These are phyloP conservation scores for Andinoacara biseriatus DNA, from an alignment of 2,113 vertebrate species.

Conservation along the genomic window DNA sequence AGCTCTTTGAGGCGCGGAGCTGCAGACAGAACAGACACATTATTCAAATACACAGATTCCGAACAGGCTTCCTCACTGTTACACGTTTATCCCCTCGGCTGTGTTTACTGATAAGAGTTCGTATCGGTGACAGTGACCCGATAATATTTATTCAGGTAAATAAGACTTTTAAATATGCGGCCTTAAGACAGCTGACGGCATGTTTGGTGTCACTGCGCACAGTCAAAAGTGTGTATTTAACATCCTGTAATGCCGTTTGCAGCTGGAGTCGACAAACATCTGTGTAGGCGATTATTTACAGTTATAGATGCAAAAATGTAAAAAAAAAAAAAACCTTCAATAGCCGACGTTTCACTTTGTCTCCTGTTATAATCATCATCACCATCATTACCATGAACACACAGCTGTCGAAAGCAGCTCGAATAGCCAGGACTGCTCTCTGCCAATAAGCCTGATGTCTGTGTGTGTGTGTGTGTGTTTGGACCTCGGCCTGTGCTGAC, in stretches of 20 bases:
- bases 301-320: too few relatives aligned
- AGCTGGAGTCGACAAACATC: neutral
- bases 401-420: neutral
- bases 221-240: neutral
- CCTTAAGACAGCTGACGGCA: neutral
- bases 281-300: neutral
- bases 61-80: constrained; percentile 12
- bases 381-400: neutral
- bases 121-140: neutral
- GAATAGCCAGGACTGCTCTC: neutral
- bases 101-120: constrained; percentile 35
- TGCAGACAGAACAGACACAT: constrained; percentile 47
- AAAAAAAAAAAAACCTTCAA: too few relatives aligned
- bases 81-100: constrained; percentile 20
- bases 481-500: constrained; percentile 42
- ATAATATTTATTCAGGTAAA: constrained; percentile 15
- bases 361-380: neutral
- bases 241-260: neutral
- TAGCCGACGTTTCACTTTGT: neutral
- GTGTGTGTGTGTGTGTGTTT: constrained; percentile 41
- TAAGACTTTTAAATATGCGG: neutral
- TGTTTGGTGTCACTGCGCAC: neutral
- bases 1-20: constrained; percentile 10
- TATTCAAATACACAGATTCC: constrained; percentile 53
- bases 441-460: neutral